Evolutionary conservation across 2,113 vertebrate species (phyloP).

Genomic region (Myiozetetes cayanensis): DNA sequence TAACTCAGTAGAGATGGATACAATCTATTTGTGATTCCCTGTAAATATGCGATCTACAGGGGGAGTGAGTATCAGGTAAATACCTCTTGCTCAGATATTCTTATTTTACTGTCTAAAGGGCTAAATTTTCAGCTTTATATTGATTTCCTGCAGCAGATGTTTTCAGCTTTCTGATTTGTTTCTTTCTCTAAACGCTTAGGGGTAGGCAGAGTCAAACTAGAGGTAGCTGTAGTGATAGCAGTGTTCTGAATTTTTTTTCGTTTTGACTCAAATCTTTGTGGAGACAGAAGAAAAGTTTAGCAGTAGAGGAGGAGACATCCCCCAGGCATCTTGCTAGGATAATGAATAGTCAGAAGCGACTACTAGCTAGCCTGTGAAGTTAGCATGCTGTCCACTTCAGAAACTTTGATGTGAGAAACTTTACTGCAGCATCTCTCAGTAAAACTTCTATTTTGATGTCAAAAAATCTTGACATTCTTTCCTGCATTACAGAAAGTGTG

Average conservation of each 20-base stretch:
- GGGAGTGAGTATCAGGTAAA: constrained; percentile 53
- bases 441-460: not conserved
- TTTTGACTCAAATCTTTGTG: not conserved
- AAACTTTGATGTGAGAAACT: not conserved
- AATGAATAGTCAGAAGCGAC: not conserved
- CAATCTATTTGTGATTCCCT: constrained; percentile 29
- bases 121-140: not conserved
- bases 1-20: constrained; percentile 41
- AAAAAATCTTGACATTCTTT: not conserved
- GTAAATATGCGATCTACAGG: not conserved
- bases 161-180: not conserved
- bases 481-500: not conserved
- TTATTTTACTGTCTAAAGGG: not conserved
- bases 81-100: constrained; percentile 19
- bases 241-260: not conserved
- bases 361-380: not conserved
- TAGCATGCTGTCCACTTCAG: not conserved
- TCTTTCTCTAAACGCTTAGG: not conserved
- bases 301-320: not conserved
- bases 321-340: not conserved
- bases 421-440: not conserved
- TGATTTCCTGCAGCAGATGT: not conserved
- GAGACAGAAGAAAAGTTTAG: not conserved
- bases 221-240: not conserved
- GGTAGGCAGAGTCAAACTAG: not conserved